Evolutionary conservation across 1,140 invertebrate species (phyloP), one percentile per base, ranked within the genome.

Genomic region (Neomicropteryx cornuta): DNA sequence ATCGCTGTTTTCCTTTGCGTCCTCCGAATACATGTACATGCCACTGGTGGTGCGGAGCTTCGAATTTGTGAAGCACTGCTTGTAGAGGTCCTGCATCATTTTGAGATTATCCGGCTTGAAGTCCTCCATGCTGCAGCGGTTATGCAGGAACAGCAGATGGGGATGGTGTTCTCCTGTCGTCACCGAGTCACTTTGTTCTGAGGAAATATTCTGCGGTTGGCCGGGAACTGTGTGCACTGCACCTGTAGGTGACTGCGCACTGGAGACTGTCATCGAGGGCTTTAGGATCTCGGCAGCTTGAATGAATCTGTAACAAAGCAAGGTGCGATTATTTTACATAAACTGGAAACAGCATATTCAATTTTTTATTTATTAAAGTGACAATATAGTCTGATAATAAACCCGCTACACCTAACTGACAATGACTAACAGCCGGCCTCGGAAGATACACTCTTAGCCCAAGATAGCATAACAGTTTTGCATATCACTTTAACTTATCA

Each of bases 241-340:
- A n/a, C 60, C 57, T 19, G 52, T 47, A 20, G 10, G 47, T 1
- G 43, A 43, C 2, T 45, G 39, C 1, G 47, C 18, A 14, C 47
- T 55, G 0, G 71, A 70, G 18, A 73, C 75, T 16, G 75, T 76
- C 3, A 80, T 75, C 2, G 79, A 77, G 2, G 87, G 87, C 55
- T 87, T 87, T 47, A 91, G 62, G 84, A 90, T 89, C 67, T 90
- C 86, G 19, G 85, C 83, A 34, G 83, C 77, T 62, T 86, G 81
- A 16, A 89, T 59, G 61, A 87, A 85, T 56, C 83, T 86, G 46
- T 5, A 54, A 56, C 31, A 43, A n/a, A n/a, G n/a, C n/a, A n/a
- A n/a, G n/a, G n/a, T n/a, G n/a, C n/a, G n/a, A n/a, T n/a, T n/a
- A n/a, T 36, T 14, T 36, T 23, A 18, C 5, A 34, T 6, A 19